Conservation (phyloP, 2,888 invertebrate genomes). For the Darwinula stevensoni region DNA sequence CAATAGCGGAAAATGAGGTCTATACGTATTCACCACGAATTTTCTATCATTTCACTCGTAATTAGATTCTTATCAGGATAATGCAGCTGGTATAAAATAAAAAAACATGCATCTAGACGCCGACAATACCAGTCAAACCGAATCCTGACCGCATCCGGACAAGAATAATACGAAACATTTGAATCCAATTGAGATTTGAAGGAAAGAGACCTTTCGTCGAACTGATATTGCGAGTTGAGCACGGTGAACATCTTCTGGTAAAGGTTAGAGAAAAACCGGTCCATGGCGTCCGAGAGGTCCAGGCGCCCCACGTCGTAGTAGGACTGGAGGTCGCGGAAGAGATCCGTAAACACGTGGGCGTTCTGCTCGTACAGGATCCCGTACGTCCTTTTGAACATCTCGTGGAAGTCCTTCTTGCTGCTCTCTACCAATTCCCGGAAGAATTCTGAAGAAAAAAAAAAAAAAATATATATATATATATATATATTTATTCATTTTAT, state of each 20-base stretch:
- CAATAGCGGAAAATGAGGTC: too few relatives aligned
- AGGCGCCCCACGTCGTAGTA: conserved; percentile 62
- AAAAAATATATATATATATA: conserved; percentile 1
- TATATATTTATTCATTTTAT: too few relatives aligned
- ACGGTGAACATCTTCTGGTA: conserved; percentile 91
- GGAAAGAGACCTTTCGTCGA: conserved; percentile 64
- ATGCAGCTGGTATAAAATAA: too few relatives aligned
- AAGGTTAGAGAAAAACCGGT: conserved; percentile 66
- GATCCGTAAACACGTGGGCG: conserved; percentile 63
- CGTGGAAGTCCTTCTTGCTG: conserved; percentile 61
- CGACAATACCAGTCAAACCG: too few relatives aligned
- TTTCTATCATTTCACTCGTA: too few relatives aligned
- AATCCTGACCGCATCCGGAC: too few relatives aligned
- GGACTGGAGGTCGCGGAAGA: conserved; percentile 60
- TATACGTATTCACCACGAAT: too few relatives aligned
- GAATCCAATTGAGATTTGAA: too few relatives aligned
- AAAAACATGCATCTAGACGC: too few relatives aligned
- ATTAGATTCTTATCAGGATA: too few relatives aligned
- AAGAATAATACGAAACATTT: too few relatives aligned
- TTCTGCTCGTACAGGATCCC: conserved; percentile 83
- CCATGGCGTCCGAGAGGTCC: conserved; percentile 57
- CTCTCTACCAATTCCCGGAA: conserved; percentile 54
- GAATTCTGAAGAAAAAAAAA: conserved; percentile 33
- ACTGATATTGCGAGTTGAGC: conserved; percentile 66
- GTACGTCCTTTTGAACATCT: conserved; percentile 83